Conservation (phyloP, 2,888 invertebrate genomes). For the Phalera bucephala region DNA sequence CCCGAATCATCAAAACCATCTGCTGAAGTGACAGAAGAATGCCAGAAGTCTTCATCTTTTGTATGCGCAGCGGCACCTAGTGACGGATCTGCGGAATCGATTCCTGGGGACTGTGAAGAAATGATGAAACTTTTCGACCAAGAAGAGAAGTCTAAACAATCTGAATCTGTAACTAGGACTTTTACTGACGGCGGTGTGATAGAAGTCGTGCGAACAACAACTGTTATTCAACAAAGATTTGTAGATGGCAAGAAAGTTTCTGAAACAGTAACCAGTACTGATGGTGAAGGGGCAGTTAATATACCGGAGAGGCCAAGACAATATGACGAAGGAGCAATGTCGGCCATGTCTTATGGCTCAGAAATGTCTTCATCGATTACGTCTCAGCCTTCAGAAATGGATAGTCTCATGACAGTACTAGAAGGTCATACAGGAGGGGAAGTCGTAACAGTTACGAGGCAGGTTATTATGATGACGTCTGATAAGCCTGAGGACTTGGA, state of each 20-base stretch:
- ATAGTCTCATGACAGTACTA: conserved; percentile 76
- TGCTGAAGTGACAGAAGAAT: conserved; percentile 63
- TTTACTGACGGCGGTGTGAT: conserved; percentile 61
- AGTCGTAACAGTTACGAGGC: conserved; percentile 66
- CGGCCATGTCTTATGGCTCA: conserved; percentile 72
- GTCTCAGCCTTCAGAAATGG: conserved; percentile 77
- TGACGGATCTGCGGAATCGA: conserved; percentile 76
- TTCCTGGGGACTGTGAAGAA: conserved; percentile 84
- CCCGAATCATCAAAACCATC: conserved; percentile 41
- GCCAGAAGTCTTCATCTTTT: conserved; percentile 66
- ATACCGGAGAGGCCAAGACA: conserved; percentile 63
- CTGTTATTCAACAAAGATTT: conserved; percentile 72
- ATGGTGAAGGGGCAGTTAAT: conserved; percentile 72
- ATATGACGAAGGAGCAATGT: conserved; percentile 66
- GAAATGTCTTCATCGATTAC: conserved; percentile 80
- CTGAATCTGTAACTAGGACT: conserved; percentile 46
- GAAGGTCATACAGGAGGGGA: conserved; percentile 73
- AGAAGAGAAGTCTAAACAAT: conserved; percentile 70
- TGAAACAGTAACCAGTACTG: conserved; percentile 66
- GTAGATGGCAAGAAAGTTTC: conserved; percentile 77
- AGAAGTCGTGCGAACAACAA: conserved; percentile 72
- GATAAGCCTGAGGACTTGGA: conserved; percentile 74
- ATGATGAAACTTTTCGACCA: conserved; percentile 82
- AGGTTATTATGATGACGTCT: conserved; percentile 56
- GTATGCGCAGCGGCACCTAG: conserved; percentile 75